A percentile compares a stretch with the other conserved stretches of the same genome.
Conservation (phyloP, 2,888 invertebrate species). For the Drosophila buzzatii region DNA sequence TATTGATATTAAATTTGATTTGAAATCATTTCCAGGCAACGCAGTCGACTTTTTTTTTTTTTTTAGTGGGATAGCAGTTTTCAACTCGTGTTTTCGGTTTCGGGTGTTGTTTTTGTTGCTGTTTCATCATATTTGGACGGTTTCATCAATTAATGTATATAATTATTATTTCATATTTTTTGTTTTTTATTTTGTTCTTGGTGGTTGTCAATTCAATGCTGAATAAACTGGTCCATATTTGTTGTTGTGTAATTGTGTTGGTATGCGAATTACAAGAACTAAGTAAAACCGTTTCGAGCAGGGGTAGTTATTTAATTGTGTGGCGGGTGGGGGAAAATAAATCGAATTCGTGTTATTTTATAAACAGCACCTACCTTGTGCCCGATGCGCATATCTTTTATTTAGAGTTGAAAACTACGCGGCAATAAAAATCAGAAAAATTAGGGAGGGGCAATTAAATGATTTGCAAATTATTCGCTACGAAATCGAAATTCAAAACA, state of each 20-base stretch:
- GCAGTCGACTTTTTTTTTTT: slow-evolving; percentile 26
- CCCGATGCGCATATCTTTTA: slow-evolving; percentile 69
- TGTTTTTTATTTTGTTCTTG: slow-evolving; percentile 53
- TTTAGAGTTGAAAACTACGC: slow-evolving; percentile 76
- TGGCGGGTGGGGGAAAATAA: slow-evolving; percentile 4
- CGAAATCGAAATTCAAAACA: slow-evolving; percentile 29
- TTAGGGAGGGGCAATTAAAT: slow-evolving; percentile 20
- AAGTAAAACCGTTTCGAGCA: slow-evolving; percentile 44
- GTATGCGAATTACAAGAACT: slow-evolving; percentile 51
- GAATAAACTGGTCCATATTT: slow-evolving; percentile 75
- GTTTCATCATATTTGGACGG: slow-evolving; percentile 67
- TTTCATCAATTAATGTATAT: slow-evolving; percentile 74
- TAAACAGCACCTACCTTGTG: slow-evolving; percentile 78
- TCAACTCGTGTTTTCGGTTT: slow-evolving; percentile 70
- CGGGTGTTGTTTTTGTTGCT: slow-evolving; percentile 51
- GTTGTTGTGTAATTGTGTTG: slow-evolving; percentile 40
- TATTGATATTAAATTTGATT: neutral
- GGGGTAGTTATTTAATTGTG: neutral
- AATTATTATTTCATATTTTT: slow-evolving; percentile 40
- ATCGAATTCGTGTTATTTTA: slow-evolving; percentile 46
- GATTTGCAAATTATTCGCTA: slow-evolving; percentile 29
- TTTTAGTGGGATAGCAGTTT: slow-evolving; percentile 62
- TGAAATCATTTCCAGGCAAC: neutral
- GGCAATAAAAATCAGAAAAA: slow-evolving; percentile 40
- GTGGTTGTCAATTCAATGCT: slow-evolving; percentile 77